A percentile compares a stretch with the other conserved stretches of the same genome.
Evolutionary conservation across 1,140 invertebrate species (phyloP).

Genomic region (Sminthurides bifidus): DNA sequence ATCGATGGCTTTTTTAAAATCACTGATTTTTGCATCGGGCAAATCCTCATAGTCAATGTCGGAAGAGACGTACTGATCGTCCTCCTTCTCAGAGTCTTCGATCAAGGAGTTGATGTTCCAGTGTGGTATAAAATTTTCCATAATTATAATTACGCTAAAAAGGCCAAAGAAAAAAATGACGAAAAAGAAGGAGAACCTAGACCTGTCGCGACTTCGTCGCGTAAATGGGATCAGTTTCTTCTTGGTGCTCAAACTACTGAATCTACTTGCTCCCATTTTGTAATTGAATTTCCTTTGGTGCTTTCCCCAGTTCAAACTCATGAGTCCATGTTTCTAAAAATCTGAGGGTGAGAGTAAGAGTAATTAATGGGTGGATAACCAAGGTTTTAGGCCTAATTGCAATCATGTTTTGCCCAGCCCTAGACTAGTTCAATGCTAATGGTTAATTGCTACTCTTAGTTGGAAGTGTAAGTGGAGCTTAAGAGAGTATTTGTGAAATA

Average conservation of each 20-base stretch:
- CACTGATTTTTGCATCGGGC: too few relatives aligned
- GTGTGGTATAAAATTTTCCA: constrained; percentile 34
- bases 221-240: constrained; percentile 17
- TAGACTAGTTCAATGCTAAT: too few relatives aligned
- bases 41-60: constrained; percentile 26
- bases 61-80: constrained; percentile 17
- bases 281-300: neutral
- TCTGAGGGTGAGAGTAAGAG: neutral
- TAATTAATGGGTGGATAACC: neutral
- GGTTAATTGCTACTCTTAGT: too few relatives aligned
- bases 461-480: too few relatives aligned
- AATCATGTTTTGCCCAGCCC: too few relatives aligned
- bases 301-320: neutral
- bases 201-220: constrained; percentile 48
- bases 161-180: constrained; percentile 81
- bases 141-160: constrained; percentile 69
- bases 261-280: neutral
- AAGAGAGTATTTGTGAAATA: too few relatives aligned
- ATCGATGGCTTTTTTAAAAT: neutral
- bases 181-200: constrained; percentile 73
- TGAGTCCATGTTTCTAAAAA: neutral
- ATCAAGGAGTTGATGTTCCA: constrained; percentile 12
- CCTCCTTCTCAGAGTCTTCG: constrained; percentile 12
- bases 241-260: constrained; percentile 14
- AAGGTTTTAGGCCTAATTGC: too few relatives aligned